Percentiles rank a stretch among this genome's conserved stretches.
Evolutionary conservation across 2,888 invertebrate species (phyloP).

Genomic region (Ophioninae sp.): DNA sequence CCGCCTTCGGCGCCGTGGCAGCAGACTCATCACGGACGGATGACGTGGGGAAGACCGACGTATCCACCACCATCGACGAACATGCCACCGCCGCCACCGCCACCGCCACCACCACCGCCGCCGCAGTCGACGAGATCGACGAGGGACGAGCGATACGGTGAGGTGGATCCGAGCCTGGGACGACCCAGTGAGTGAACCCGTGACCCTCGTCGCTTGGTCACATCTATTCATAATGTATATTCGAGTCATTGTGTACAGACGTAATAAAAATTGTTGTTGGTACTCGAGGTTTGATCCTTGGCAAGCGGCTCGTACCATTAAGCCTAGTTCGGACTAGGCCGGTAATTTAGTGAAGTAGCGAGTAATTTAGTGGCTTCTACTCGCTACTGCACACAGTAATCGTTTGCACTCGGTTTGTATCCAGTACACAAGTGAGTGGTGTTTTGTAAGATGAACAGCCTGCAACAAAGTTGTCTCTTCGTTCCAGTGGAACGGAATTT

Average conservation of each 20-base stretch:
- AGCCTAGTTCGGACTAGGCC: too few relatives aligned
- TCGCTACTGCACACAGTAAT: too few relatives aligned
- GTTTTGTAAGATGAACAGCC: too few relatives aligned
- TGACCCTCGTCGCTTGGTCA: background rate
- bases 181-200: slow-evolving; percentile 34
- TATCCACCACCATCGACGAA: slow-evolving; percentile 77
- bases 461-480: too few relatives aligned
- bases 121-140: slow-evolving; percentile 44
- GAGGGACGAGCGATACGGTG: slow-evolving; percentile 69
- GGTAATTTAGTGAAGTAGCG: too few relatives aligned
- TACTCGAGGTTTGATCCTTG: slow-evolving; percentile 37
- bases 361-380: too few relatives aligned
- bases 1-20: slow-evolving; percentile 75
- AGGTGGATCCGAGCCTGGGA: background rate
- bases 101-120: slow-evolving; percentile 66
- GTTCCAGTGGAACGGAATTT: too few relatives aligned
- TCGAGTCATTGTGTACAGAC: slow-evolving; percentile 62
- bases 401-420: too few relatives aligned
- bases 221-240: slow-evolving; percentile 53
- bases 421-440: too few relatives aligned
- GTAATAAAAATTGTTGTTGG: slow-evolving; percentile 64
- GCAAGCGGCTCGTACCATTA: too few relatives aligned
- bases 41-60: slow-evolving; percentile 76
- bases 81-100: slow-evolving; percentile 78
- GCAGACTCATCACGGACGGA: slow-evolving; percentile 70